A percentile compares a stretch with the other conserved stretches of the same genome.
phyloP scores from a whole-genome alignment of 2,113 vertebrate species.

The Synodontis membranacea region DNA sequence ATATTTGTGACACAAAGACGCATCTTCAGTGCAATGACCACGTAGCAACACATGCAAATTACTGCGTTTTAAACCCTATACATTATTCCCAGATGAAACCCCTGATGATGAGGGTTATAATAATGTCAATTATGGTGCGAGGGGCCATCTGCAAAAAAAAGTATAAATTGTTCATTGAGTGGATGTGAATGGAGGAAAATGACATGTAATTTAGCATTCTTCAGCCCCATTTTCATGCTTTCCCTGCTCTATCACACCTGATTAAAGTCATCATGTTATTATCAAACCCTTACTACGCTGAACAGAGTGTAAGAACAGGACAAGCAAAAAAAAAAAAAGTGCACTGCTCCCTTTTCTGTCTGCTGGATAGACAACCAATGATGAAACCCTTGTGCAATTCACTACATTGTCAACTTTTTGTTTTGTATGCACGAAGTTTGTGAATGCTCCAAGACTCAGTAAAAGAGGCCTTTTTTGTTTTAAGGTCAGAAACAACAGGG shows the following conservation, averaged over 20 bases:
- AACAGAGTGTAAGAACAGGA: background rate
- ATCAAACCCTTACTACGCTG: background rate
- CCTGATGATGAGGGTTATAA: background rate
- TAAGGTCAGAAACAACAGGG: slow-evolving; percentile 5
- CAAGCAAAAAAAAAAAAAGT: background rate
- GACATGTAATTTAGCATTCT: background rate
- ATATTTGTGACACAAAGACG: background rate
- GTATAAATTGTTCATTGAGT: background rate
- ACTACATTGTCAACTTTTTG: background rate
- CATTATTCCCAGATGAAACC: background rate
- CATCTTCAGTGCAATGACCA: background rate
- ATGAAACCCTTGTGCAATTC: slow-evolving; percentile 17
- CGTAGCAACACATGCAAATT: background rate
- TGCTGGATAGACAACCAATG: background rate
- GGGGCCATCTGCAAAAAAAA: background rate
- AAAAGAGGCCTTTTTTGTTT: background rate
- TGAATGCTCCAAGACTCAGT: background rate
- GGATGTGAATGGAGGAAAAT: slow-evolving; percentile 12
- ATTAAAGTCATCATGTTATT: slow-evolving; percentile 37
- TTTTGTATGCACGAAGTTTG: slow-evolving; percentile 5
- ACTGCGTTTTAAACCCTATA: background rate
- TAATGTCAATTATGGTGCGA: background rate
- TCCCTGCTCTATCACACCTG: slow-evolving; percentile 17
- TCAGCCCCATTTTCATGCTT: slow-evolving; percentile 1
- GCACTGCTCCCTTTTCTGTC: background rate